These are phyloP conservation scores for Grus americana DNA, from an alignment of 2,113 vertebrate genomes.

Conservation along the genomic window DNA sequence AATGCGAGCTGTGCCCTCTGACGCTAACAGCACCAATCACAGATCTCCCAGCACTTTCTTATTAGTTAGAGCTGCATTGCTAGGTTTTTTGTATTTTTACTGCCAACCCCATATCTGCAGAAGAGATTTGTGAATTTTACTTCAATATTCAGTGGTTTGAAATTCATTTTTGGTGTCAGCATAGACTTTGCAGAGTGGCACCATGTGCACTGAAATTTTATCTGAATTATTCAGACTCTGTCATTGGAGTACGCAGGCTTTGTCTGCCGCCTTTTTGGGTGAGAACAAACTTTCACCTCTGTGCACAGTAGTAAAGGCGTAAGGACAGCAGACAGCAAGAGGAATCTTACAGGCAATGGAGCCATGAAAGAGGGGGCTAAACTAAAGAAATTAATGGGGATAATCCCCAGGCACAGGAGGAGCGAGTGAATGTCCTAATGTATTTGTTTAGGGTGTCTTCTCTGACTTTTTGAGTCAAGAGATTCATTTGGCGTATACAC, in stretches of 20 bases:
- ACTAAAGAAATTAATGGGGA: background rate
- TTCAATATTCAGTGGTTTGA: background rate
- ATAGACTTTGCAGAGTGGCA: background rate
- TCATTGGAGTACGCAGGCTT: background rate
- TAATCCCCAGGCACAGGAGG: background rate
- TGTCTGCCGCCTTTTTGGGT: background rate
- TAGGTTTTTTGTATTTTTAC: background rate
- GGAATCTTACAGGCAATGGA: background rate
- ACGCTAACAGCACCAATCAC: no score
- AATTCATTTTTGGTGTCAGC: background rate
- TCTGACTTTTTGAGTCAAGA: background rate
- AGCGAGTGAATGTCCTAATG: background rate
- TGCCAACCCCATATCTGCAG: background rate
- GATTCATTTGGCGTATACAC: background rate
- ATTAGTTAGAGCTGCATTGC: background rate
- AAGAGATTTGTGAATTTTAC: background rate
- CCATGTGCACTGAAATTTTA: background rate
- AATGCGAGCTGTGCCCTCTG: background rate
- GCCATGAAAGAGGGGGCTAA: background rate
- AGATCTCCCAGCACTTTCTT: background rate
- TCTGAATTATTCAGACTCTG: no score
- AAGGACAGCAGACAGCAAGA: background rate
- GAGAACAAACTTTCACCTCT: background rate
- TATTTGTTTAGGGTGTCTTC: rapidly evolving
- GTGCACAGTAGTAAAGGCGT: background rate